These are phyloP conservation scores for Acipenser transmontanus DNA, from an alignment of 2,797 vertebrate species.

Conservation along the genomic window DNA sequence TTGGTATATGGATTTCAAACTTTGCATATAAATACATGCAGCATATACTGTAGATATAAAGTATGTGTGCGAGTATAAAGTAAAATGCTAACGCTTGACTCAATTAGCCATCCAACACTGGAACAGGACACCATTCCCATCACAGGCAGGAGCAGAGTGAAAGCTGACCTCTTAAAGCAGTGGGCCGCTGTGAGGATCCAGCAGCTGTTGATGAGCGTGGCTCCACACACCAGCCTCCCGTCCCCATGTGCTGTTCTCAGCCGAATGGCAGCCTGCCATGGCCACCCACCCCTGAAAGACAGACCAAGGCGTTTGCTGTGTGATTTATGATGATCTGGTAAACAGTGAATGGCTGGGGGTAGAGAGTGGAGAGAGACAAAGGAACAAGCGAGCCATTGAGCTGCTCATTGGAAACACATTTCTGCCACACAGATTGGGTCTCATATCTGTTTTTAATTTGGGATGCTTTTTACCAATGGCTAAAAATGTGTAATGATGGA, in stretches of 20 bases:
- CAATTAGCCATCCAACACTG: too few relatives aligned
- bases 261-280: constrained; percentile 90
- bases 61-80: too few relatives aligned
- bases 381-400: not conserved
- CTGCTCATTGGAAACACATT: constrained; percentile 15
- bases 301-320: not conserved
- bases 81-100: too few relatives aligned
- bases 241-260: constrained; percentile 80
- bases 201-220: constrained; percentile 88
- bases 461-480: too few relatives aligned
- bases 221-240: constrained; percentile 86
- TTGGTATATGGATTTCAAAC: too few relatives aligned
- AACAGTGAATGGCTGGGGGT: not conserved
- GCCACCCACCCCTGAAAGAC: constrained; percentile 80
- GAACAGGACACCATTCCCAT: not conserved
- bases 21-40: too few relatives aligned
- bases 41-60: too few relatives aligned
- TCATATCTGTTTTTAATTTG: too few relatives aligned
- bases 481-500: too few relatives aligned
- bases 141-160: not conserved
- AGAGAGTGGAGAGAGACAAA: not conserved
- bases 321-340: not conserved
- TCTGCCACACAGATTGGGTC: constrained; percentile 1
- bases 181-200: constrained; percentile 96
- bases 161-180: constrained; percentile 88